Base-by-base conservation (phyloP, 2,113 vertebrate genomes). In the Hydrolagus affinis region DNA sequence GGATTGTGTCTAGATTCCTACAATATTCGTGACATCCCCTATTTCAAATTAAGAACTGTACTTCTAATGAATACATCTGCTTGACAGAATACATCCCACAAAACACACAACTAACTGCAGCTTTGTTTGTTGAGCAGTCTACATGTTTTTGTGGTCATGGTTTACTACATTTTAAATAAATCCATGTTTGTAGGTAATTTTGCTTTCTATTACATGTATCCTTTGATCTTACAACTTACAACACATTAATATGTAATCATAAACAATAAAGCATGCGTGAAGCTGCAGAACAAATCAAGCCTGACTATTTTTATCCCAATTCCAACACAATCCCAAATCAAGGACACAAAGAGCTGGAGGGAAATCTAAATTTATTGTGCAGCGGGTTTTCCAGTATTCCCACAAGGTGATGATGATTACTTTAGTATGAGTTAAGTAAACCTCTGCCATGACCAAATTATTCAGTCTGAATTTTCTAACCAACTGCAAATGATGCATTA, bases 1-100 rank as follows among this genome's bases (percentile, higher is more conserved):
- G 90, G 89, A 25, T 78, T 59, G 60, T 62, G 57, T 30, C 19
- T 60, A 80, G n/a, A 28, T 19, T 44, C 32, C 14, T 17, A 80
- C 10, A 62, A n/a, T 14, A 62, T 62, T 80, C 62, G 62, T 14
- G 62, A 62, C 59, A 11, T 25, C 59, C 62, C 56, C 11, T 14
- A 25, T 62, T 23, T 15, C 75, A 77, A 59, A 14, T 17, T n/a
- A 80, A 80, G 28, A 25, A 28, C 44, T 44, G 44, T n/a, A n/a
- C n/a, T n/a, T n/a, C 44, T 15, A 78, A 28, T 15, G 8, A 76
- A n/a, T 64, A 23, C 60, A 64, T 60, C 23, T 28, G 14, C 23
- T 64, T 15, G 15, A 1, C 59, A 80, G 59, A 59, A 64, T 28
- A 80, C 60, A 23, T 80, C 62, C 76, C 76, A 64, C 66, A 64